These are phyloP conservation scores for Apis laboriosa DNA, from an alignment of 1,140 invertebrate species.

Conservation along the genomic window DNA sequence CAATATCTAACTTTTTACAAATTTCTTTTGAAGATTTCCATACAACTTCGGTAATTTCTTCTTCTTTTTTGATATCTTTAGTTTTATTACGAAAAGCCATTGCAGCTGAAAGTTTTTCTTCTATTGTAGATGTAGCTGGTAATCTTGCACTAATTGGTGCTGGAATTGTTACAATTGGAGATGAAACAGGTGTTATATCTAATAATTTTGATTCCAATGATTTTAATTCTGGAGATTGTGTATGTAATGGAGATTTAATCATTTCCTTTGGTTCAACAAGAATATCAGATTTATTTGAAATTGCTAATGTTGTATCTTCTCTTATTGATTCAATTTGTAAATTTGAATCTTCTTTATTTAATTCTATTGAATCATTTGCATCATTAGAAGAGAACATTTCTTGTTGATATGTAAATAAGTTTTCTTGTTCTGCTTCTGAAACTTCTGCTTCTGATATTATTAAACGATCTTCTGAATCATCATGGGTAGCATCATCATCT, in stretches of 20 bases:
- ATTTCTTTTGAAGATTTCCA: conserved; percentile 56
- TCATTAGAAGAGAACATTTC: conserved; percentile 80
- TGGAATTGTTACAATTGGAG: conserved; percentile 64
- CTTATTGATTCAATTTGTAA: conserved; percentile 20
- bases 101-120: conserved; percentile 77
- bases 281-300: conserved; percentile 33
- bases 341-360: conserved; percentile 56
- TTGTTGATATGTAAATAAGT: conserved; percentile 82
- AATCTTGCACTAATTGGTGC: conserved; percentile 76
- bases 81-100: conserved; percentile 72
- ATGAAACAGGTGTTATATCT: conserved; percentile 67
- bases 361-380: conserved; percentile 50
- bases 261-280: conserved; percentile 43
- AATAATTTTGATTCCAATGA: conserved; percentile 66
- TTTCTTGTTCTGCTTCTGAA: conserved; percentile 81
- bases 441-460: conserved; percentile 83
- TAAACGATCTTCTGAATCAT: conserved; percentile 81
- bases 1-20: conserved; percentile 59
- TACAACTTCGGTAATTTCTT: conserved; percentile 54
- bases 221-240: conserved; percentile 57
- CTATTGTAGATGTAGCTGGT: conserved; percentile 78
- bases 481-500: conserved; percentile 64
- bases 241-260: conserved; percentile 32
- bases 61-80: conserved; percentile 72
- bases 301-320: conserved; percentile 34